These are phyloP conservation scores for Leptopilina clavipes DNA, from an alignment of 1,140 invertebrate genomes.

Conservation along the genomic window DNA sequence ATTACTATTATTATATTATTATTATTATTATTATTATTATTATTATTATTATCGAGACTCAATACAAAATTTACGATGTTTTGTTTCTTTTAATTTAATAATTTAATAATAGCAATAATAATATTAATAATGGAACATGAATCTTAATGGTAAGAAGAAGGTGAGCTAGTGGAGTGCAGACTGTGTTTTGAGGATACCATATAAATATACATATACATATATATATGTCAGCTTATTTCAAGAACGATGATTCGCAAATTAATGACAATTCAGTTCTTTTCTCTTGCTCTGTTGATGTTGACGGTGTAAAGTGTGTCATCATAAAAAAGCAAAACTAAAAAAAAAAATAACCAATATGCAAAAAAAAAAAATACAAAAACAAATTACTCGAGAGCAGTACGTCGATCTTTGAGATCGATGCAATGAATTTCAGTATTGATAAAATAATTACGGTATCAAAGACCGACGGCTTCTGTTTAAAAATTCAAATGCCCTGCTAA, in stretches of 20 bases:
- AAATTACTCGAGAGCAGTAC: conserved; percentile 27
- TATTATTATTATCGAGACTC: conserved; percentile 55
- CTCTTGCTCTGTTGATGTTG: conserved; percentile 65
- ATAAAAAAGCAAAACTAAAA: conserved; percentile 40
- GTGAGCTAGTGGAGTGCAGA: conserved; percentile 76
- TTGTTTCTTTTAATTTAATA: conserved; percentile 65
- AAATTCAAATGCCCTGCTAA: conserved; percentile 16
- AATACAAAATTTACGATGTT: conserved; percentile 49
- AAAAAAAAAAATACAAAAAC: neutral
- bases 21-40: neutral
- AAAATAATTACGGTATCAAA: conserved; percentile 39
- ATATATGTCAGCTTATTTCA: conserved; percentile 69
- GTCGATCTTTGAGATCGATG: conserved; percentile 23
- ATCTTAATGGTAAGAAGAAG: conserved; percentile 71
- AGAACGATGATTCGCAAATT: conserved; percentile 65
- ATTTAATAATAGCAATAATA: conserved; percentile 45
- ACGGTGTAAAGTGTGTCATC: conserved; percentile 62
- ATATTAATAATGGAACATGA: conserved; percentile 51
- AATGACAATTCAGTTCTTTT: conserved; percentile 65
- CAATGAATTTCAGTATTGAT: neutral
- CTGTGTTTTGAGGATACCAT: conserved; percentile 76
- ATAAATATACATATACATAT: conserved; percentile 29
- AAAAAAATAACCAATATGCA: conserved; percentile 6
- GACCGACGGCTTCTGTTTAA: conserved; percentile 1
- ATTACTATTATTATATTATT: conserved; percentile 28